Percentiles rank a stretch among this genome's conserved stretches.
These are phyloP conservation scores for Dicranocentrus wangi DNA, from an alignment of 2,888 invertebrate species.

Conservation along the genomic window DNA sequence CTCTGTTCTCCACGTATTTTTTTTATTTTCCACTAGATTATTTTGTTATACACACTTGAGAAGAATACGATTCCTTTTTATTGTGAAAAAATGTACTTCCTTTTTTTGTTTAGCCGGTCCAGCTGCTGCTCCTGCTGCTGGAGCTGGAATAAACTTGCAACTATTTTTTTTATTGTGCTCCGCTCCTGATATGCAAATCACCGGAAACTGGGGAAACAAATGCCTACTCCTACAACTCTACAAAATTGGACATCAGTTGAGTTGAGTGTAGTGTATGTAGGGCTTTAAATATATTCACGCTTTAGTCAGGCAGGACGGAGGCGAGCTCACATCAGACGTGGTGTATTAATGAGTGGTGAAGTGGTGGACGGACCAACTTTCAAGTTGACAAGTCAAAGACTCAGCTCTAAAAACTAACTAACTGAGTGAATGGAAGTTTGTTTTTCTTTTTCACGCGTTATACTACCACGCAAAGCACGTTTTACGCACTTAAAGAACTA, in stretches of 20 bases:
- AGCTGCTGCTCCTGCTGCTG: constrained; percentile 29
- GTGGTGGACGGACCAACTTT: too few relatives aligned
- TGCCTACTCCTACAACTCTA: constrained; percentile 26
- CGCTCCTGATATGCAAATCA: constrained; percentile 58
- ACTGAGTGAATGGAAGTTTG: too few relatives aligned
- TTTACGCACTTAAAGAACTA: constrained; percentile 8
- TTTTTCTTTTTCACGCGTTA: background rate
- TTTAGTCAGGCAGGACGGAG: too few relatives aligned
- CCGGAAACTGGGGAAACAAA: constrained; percentile 62
- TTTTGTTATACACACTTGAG: constrained; percentile 32
- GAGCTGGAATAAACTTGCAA: constrained; percentile 44
- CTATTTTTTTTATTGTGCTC: constrained; percentile 50
- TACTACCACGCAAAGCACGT: too few relatives aligned
- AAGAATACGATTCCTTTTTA: constrained; percentile 26
- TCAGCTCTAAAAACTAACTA: too few relatives aligned
- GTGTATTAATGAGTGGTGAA: too few relatives aligned
- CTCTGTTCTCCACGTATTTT: constrained; percentile 34
- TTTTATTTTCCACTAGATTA: constrained; percentile 25
- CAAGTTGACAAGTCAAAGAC: too few relatives aligned
- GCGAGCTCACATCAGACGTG: too few relatives aligned
- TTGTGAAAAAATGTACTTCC: constrained; percentile 55
- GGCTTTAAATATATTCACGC: constrained; percentile 37
- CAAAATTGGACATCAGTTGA: background rate
- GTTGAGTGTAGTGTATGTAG: background rate
- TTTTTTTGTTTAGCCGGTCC: constrained; percentile 38